Percentiles rank a stretch among this genome's conserved stretches.
phyloP scores from a whole-genome alignment of 2,113 vertebrate genomes.

The Pseudolaguvia tuberculata region DNA sequence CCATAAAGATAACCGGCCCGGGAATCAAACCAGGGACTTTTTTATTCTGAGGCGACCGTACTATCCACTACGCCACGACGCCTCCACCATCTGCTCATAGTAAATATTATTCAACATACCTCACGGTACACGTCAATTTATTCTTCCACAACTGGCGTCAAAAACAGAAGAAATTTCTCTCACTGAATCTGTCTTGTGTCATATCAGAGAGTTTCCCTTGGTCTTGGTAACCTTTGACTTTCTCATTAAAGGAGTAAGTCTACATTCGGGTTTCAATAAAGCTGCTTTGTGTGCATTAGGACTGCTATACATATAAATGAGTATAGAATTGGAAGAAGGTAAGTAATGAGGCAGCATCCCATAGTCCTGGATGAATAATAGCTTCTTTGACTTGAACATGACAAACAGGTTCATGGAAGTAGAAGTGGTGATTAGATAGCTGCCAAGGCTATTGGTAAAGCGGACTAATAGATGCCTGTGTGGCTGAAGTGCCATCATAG shows the following conservation, averaged over 20 bases:
- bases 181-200: background rate
- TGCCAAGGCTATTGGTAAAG: conserved; percentile 1
- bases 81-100: background rate
- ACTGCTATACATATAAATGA: background rate
- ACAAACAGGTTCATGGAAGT: background rate
- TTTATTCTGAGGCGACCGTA: too few relatives aligned
- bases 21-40: too few relatives aligned
- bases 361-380: background rate
- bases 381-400: background rate
- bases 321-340: background rate
- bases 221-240: background rate
- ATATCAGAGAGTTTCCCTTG: background rate
- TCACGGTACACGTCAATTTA: background rate
- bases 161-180: background rate
- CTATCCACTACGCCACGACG: too few relatives aligned
- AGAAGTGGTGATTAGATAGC: background rate
- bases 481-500: conserved; percentile 1
- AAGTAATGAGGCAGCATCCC: background rate
- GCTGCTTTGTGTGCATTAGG: background rate
- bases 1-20: too few relatives aligned
- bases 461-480: background rate
- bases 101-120: background rate
- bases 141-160: background rate
- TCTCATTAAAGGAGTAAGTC: background rate
- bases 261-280: background rate